A percentile compares a stretch with the other conserved stretches of the same genome.
phyloP scores from a whole-genome alignment of 2,888 invertebrate genomes.

The Drosophila nigricruria region DNA sequence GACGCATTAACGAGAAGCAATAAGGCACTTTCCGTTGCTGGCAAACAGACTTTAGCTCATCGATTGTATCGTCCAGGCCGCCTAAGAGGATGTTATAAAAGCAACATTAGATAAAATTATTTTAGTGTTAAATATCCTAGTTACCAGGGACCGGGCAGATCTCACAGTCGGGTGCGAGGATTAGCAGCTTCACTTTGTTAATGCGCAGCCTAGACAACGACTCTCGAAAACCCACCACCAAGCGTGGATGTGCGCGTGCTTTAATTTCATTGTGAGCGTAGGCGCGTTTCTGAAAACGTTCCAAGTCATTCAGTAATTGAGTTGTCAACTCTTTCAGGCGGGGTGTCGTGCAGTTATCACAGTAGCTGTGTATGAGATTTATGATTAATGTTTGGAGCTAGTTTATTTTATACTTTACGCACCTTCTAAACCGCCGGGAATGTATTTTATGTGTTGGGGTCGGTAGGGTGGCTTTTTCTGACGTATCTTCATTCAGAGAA shows the following conservation, averaged over 20 bases:
- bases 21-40: constrained; percentile 86
- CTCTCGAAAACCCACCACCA: constrained; percentile 88
- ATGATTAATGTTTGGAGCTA: not conserved
- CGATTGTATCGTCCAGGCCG: constrained; percentile 87
- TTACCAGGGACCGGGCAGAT: constrained; percentile 77
- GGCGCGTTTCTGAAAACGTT: constrained; percentile 88
- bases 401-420: constrained; percentile 22
- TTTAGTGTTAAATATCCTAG: not conserved
- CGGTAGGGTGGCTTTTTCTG: not conserved
- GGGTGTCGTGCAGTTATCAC: constrained; percentile 87
- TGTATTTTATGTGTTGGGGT: constrained; percentile 44
- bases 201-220: constrained; percentile 87
- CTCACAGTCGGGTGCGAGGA: constrained; percentile 89
- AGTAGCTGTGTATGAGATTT: constrained; percentile 85
- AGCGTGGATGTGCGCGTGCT: constrained; percentile 86
- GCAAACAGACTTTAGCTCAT: constrained; percentile 86
- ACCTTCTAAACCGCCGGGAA: constrained; percentile 82
- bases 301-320: constrained; percentile 86
- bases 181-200: constrained; percentile 87
- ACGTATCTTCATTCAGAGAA: not conserved
- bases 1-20: constrained; percentile 87
- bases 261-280: constrained; percentile 88
- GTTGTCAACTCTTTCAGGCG: constrained; percentile 86
- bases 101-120: not conserved
- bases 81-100: constrained; percentile 82